phyloP scores from a whole-genome alignment of 2,797 vertebrate species.

The Manis javanica region DNA sequence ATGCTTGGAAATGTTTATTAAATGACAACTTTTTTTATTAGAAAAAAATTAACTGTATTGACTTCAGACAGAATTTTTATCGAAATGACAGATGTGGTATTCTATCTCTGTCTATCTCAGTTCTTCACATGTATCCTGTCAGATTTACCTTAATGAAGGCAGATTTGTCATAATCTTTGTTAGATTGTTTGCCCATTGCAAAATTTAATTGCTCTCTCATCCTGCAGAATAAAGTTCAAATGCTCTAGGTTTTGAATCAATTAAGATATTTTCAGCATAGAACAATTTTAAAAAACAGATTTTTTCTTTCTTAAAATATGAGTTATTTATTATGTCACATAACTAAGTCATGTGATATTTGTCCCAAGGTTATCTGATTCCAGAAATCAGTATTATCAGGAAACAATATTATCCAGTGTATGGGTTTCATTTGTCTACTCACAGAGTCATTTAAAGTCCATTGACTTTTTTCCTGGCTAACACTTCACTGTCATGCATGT shows the following conservation, averaged over 20 bases:
- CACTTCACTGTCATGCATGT: not conserved
- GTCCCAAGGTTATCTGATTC: not conserved
- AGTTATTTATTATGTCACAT: not conserved
- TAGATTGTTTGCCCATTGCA: not conserved
- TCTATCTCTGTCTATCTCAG: not conserved
- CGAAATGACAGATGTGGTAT: not conserved
- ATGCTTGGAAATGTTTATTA: not conserved
- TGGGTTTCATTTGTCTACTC: not conserved
- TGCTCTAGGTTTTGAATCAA: not conserved
- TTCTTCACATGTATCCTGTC: not conserved
- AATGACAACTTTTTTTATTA: not conserved
- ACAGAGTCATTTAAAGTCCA: not conserved
- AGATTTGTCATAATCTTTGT: not conserved
- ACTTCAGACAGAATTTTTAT: not conserved
- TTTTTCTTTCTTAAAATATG: not conserved
- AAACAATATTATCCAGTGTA: not conserved
- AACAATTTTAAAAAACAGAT: not conserved
- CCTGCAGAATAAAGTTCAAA: not conserved
- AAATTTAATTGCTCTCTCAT: not conserved
- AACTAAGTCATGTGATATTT: not conserved
- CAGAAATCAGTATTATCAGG: not conserved
- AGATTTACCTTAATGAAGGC: not conserved
- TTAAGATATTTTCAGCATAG: not conserved
- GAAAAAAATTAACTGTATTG: not conserved
- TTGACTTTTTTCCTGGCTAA: not conserved